Conservation (phyloP, 2,888 invertebrate species). For the Parascotia fuliginaria region DNA sequence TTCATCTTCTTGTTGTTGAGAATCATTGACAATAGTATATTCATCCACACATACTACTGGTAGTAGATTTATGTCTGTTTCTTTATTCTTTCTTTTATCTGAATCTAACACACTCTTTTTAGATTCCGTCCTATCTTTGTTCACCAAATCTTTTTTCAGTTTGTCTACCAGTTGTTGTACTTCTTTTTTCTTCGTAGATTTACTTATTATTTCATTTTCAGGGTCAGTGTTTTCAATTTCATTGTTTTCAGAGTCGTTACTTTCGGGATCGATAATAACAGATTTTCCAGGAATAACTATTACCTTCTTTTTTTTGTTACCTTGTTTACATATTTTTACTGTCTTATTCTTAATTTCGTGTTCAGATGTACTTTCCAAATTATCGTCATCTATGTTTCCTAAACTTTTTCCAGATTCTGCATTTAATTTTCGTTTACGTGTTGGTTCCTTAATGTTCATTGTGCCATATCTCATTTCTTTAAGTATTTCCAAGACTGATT, state of each 20-base stretch:
- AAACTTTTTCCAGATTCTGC: slow-evolving; percentile 2
- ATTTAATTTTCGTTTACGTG: slow-evolving; percentile 1
- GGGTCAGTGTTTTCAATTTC: slow-evolving; percentile 1
- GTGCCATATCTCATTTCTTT: neutral
- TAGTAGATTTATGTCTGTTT: slow-evolving; percentile 6
- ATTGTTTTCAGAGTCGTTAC: neutral
- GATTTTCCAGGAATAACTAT: slow-evolving; percentile 8
- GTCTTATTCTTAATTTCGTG: neutral
- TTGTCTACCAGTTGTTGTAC: slow-evolving; percentile 1
- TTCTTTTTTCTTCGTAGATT: slow-evolving; percentile 5
- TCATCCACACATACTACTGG: slow-evolving; percentile 9
- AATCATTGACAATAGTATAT: neutral
- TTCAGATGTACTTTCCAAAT: slow-evolving; percentile 1
- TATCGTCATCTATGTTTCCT: slow-evolving; percentile 5
- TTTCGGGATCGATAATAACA: neutral
- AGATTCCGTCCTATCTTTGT: slow-evolving; percentile 2
- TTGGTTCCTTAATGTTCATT: neutral
- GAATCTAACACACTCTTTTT: slow-evolving; percentile 2
- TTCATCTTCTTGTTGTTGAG: neutral
- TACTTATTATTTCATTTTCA: neutral
- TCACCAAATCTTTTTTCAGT: slow-evolving; percentile 5
- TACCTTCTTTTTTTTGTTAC: slow-evolving; percentile 3
- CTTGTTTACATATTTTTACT: neutral
- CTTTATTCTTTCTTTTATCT: slow-evolving; percentile 4
- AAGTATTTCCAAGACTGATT: neutral